Evolutionary conservation across 2,888 invertebrate genomes (phyloP).

Genomic region (Iphiclides podalirius): DNA sequence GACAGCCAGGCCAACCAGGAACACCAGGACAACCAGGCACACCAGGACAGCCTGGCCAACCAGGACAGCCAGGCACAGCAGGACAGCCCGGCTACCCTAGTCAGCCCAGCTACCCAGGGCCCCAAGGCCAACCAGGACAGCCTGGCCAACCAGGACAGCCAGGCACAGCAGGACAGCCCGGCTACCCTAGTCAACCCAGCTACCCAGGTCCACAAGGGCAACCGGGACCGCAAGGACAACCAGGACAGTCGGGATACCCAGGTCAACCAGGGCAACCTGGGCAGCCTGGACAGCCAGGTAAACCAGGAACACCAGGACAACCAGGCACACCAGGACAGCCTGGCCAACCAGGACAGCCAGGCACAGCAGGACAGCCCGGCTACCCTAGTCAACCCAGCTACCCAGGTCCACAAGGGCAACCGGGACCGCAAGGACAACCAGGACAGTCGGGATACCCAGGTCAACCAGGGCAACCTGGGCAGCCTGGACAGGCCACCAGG

Average conservation of each 20-base stretch:
- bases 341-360: conserved; percentile 3
- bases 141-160: conserved; percentile 33
- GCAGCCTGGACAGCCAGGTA: conserved; percentile 21
- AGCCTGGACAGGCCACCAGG: conserved; percentile 35
- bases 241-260: no score
- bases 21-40: conserved; percentile 33
- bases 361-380: conserved; percentile 2
- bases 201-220: no score
- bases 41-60: conserved; percentile 30
- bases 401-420: background rate
- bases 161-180: conserved; percentile 34
- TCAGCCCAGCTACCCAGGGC: no score
- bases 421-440: background rate
- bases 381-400: conserved; percentile 13
- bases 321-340: background rate
- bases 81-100: conserved; percentile 27
- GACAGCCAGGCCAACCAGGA: background rate
- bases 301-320: conserved; percentile 1
- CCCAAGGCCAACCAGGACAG: conserved; percentile 32
- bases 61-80: conserved; percentile 36
- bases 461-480: conserved; percentile 39
- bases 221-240: no score
- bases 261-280: no score
- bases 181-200: background rate
- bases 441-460: background rate